A percentile compares a stretch with the other conserved stretches of the same genome.
Conservation (phyloP, 2,888 invertebrate species). For the Sphaerophoria taeniata region DNA sequence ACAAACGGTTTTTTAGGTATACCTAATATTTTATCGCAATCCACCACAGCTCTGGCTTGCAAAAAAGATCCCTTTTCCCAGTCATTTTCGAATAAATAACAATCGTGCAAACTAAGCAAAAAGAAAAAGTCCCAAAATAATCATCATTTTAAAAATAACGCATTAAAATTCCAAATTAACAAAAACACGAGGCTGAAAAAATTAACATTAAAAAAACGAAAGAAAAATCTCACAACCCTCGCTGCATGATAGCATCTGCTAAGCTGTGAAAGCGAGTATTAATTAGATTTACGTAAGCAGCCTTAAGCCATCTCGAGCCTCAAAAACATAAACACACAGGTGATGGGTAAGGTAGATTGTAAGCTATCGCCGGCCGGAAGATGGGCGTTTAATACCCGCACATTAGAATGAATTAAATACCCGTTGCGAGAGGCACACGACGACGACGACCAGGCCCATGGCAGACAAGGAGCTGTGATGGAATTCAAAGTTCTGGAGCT, state of each 20-base stretch:
- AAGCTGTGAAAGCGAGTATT: constrained; percentile 46
- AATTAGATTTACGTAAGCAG: constrained; percentile 68
- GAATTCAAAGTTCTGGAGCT: background rate
- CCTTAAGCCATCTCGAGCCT: constrained; percentile 29
- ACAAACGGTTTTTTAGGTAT: background rate
- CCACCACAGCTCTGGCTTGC: background rate
- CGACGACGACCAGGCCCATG: background rate
- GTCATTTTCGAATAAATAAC: constrained; percentile 35
- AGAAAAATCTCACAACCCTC: constrained; percentile 30
- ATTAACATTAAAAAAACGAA: background rate
- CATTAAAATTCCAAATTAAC: constrained; percentile 25
- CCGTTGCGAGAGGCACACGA: background rate
- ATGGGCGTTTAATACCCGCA: background rate
- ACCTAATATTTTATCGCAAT: constrained; percentile 43
- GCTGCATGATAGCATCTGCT: constrained; percentile 50
- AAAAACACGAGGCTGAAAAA: background rate
- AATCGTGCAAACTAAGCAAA: constrained; percentile 47
- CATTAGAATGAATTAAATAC: constrained; percentile 22
- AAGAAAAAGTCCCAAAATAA: constrained; percentile 29
- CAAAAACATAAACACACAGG: constrained; percentile 12
- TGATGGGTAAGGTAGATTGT: background rate
- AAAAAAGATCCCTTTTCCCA: constrained; percentile 2
- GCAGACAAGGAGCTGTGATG: background rate
- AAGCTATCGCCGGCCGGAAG: background rate
- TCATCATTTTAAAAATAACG: constrained; percentile 47